A percentile compares a stretch with the other conserved stretches of the same genome.
Evolutionary conservation across 2,113 vertebrate species (phyloP).

Genomic region (Raphicerus campestris): DNA sequence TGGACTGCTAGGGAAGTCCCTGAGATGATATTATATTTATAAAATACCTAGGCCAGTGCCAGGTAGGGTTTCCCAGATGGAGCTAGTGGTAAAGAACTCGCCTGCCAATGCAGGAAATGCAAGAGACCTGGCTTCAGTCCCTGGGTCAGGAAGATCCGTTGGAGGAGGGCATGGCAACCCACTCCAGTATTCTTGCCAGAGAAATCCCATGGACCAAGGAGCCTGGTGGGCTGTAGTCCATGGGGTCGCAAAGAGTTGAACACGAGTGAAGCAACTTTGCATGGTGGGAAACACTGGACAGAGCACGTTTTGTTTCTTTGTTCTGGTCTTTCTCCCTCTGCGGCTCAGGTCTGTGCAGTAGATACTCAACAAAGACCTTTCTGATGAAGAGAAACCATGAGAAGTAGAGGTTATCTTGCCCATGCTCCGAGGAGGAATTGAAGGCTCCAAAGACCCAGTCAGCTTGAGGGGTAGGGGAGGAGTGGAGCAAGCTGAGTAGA

Average conservation of each 20-base stretch:
- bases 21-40: neutral
- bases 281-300: rapidly evolving
- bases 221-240: neutral
- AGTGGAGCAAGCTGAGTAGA: neutral
- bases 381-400: neutral
- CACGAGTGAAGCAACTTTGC: rapidly evolving
- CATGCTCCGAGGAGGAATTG: neutral
- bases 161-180: neutral
- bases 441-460: neutral
- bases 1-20: neutral
- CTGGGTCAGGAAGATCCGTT: neutral
- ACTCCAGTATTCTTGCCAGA: neutral
- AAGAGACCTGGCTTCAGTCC: neutral
- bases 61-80: neutral
- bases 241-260: neutral
- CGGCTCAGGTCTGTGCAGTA: neutral
- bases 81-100: neutral
- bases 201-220: neutral
- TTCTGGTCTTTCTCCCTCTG: neutral
- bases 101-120: neutral
- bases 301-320: neutral
- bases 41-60: neutral
- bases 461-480: neutral
- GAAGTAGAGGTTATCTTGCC: neutral
- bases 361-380: neutral